Conservation (phyloP, 1,140 invertebrate genomes). For the Cotesia vestalis region DNA sequence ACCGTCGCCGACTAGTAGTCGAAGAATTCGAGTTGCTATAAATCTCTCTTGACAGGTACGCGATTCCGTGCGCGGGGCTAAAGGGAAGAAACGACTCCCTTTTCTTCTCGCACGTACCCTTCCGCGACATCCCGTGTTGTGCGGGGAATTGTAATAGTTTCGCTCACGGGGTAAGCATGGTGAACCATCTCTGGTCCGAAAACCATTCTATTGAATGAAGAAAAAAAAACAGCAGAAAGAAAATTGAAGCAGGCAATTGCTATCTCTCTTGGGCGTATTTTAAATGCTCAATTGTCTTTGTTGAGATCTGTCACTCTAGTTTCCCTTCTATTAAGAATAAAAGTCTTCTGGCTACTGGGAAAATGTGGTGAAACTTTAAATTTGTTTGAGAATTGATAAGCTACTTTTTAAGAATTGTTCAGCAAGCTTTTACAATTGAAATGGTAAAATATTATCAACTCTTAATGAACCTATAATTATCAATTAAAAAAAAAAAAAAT, state of each 20-base stretch:
- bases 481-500: too few relatives aligned
- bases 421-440: background rate
- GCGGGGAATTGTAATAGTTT: conserved; percentile 53
- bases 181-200: conserved; percentile 24
- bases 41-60: conserved; percentile 64
- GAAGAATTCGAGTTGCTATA: conserved; percentile 66
- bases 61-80: conserved; percentile 51
- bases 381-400: conserved; percentile 12
- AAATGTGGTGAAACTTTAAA: conserved; percentile 28
- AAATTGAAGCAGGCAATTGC: conserved; percentile 27
- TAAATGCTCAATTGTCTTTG: conserved; percentile 23
- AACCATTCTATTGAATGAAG: conserved; percentile 32
- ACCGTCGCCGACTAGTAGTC: conserved; percentile 61
- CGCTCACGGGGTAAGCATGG: conserved; percentile 41
- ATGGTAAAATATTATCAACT: background rate
- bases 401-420: background rate
- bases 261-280: conserved; percentile 13
- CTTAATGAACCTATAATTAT: too few relatives aligned
- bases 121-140: conserved; percentile 28
- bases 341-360: conserved; percentile 34
- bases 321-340: conserved; percentile 37
- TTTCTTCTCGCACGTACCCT: conserved; percentile 36
- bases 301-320: conserved; percentile 43
- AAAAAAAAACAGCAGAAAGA: conserved; percentile 34
- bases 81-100: conserved; percentile 31